A percentile compares a stretch with the other conserved stretches of the same genome.
Evolutionary conservation across 2,113 vertebrate species (phyloP).

Genomic region (Geothlypis trichas): DNA sequence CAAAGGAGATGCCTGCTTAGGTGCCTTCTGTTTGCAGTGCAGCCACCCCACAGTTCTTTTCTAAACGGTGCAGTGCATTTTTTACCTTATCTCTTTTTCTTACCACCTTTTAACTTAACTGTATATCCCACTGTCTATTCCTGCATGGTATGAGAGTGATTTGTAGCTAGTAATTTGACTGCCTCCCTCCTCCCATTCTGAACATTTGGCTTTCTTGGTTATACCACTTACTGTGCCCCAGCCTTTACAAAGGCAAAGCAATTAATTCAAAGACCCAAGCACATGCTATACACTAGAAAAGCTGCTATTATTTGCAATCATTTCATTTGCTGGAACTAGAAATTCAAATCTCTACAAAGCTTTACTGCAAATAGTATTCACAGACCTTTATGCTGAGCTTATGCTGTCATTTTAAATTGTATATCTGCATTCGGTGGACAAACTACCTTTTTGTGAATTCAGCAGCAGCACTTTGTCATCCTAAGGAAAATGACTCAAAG

Average conservation of each 20-base stretch:
- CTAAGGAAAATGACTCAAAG: constrained; percentile 38
- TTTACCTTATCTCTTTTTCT: not conserved
- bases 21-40: not conserved
- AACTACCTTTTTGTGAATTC: constrained; percentile 31
- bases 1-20: not conserved
- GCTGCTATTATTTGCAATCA: constrained; percentile 39
- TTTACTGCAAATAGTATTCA: not conserved
- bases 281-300: not conserved
- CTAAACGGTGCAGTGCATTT: not conserved
- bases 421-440: not conserved
- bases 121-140: not conserved
- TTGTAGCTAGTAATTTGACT: not conserved
- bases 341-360: constrained; percentile 34
- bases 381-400: not conserved
- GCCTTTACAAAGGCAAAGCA: constrained; percentile 19
- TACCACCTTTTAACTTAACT: not conserved
- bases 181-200: not conserved
- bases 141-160: not conserved
- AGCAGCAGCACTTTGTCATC: constrained; percentile 9
- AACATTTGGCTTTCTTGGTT: not conserved
- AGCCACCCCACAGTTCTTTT: not conserved
- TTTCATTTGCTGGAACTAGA: constrained; percentile 17
- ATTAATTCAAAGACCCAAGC: constrained; percentile 23
- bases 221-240: not conserved
- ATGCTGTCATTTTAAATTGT: not conserved